Base-by-base conservation (phyloP, 2,888 invertebrate genomes). In the Chromoteleia sp. region DNA sequence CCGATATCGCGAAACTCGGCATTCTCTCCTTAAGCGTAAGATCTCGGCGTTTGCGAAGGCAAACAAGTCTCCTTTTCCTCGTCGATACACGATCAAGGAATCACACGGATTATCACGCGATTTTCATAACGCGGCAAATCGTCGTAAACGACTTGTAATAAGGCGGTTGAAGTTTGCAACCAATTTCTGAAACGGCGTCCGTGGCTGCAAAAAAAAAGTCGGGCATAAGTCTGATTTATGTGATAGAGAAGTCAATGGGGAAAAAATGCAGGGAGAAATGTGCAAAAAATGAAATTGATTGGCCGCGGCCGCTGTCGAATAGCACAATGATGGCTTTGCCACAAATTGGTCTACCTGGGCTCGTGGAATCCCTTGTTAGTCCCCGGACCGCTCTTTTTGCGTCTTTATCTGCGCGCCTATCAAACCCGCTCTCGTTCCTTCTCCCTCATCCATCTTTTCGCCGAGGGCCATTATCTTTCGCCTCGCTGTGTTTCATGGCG, bases 311-410 rank as follows among this genome's bases (percentile, higher is more conserved):
- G 71, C 50, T 71, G 78, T 78, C 78, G 70, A 65, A 61, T 30
- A 36, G 67, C 59, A 59, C 78, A 79, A 80, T 80, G 68, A 80
- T 73, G 74, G 74, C 74, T 80, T 80, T 74, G 81, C 81, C 77
- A 77, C 68, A 76, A 82, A 79, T 82, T 71, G 73, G 75, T 76
- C 59, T 82, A 70, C 80, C 79, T 68, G 67, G 65, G 54, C 67
- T 59, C 68, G 52, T 39, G 59, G 74, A 59, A 74, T 76, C 70
- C 65, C 83, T 80, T 67, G 80, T 83, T 83, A 83, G 70, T 67
- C 63, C 71, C n/a, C 71, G 71, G 48, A 25, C 70, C 71, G 45
- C 50, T 56, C 59, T 81, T 71, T 71, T 76, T 76, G 58, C 80
- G 67, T 81, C 71, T 71, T 65, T 65, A 58, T 75, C 65, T 29